These are phyloP conservation scores for Sminthurides aquaticus DNA, from an alignment of 2,888 invertebrate genomes.

Conservation along the genomic window DNA sequence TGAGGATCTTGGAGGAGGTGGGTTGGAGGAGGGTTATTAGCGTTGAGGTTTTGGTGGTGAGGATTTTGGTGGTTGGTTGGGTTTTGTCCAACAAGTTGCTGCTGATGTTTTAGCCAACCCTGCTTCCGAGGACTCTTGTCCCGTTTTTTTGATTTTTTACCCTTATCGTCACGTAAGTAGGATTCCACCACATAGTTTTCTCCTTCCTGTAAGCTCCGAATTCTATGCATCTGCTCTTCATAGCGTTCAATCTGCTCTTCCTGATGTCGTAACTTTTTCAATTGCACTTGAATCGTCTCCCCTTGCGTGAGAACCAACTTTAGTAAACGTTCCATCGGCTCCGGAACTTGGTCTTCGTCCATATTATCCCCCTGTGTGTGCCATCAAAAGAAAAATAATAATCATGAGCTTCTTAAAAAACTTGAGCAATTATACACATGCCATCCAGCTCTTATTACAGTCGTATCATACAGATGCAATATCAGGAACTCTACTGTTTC, in stretches of 20 bases:
- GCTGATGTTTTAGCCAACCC: conserved; percentile 23
- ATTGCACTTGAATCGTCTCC: conserved; percentile 52
- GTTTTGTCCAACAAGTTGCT: not conserved
- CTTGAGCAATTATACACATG: not conserved
- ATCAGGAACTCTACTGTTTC: not conserved
- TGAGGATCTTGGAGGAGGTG: not conserved
- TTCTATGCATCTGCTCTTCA: conserved; percentile 68
- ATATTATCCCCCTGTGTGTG: conserved; percentile 15
- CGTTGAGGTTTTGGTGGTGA: not conserved
- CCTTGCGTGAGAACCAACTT: conserved; percentile 57
- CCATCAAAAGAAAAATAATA: not conserved
- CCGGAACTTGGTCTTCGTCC: conserved; percentile 43
- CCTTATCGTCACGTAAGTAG: conserved; percentile 55
- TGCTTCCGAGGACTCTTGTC: conserved; percentile 47
- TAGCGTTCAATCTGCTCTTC: conserved; percentile 70
- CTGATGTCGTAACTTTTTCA: conserved; percentile 54
- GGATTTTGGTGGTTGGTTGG: too few relatives aligned
- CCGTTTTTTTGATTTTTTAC: conserved; percentile 28
- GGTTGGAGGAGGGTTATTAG: conserved; percentile 15
- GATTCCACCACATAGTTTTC: conserved; percentile 72
- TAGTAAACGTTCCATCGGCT: conserved; percentile 52
- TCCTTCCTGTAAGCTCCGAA: conserved; percentile 64
- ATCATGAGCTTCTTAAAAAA: too few relatives aligned
- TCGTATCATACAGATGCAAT: not conserved
- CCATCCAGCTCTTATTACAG: not conserved